Evolutionary conservation across 64 coral and sea anemone species (phyloP).

Genomic region (Cladopsammia gracilis): DNA sequence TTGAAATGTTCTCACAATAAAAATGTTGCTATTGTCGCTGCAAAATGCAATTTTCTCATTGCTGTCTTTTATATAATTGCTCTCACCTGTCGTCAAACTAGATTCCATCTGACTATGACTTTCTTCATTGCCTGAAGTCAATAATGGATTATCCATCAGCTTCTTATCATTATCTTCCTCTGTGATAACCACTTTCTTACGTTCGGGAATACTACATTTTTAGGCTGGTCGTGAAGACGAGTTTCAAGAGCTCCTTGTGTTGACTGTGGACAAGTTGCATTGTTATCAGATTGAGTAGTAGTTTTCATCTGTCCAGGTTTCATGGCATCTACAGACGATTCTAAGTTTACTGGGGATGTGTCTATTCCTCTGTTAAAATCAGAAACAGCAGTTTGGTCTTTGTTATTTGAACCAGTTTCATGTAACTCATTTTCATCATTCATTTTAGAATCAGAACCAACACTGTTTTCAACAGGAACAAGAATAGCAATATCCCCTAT

Average conservation of each 20-base stretch:
- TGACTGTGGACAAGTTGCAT: neutral
- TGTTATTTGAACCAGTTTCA: neutral
- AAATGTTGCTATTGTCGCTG: no score
- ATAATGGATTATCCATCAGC: neutral
- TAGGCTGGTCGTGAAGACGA: neutral
- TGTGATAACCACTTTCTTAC: neutral
- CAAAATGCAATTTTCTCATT: no score
- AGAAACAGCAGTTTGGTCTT: neutral
- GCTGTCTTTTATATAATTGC: neutral
- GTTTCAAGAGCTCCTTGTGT: neutral
- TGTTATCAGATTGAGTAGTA: neutral
- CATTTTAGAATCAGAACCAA: neutral
- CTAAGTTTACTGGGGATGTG: neutral
- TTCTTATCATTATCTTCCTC: neutral
- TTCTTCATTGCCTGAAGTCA: neutral
- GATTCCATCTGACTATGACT: neutral
- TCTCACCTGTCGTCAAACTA: neutral
- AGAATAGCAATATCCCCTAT: constrained; percentile 31
- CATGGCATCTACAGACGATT: neutral
- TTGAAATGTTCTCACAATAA: no score
- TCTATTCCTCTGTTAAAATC: neutral
- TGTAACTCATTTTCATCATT: neutral
- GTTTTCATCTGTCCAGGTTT: neutral
- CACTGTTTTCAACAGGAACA: neutral
- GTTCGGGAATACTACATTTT: neutral